Base-by-base conservation (phyloP, 2,113 vertebrate species). In the Poecilia latipinna region DNA sequence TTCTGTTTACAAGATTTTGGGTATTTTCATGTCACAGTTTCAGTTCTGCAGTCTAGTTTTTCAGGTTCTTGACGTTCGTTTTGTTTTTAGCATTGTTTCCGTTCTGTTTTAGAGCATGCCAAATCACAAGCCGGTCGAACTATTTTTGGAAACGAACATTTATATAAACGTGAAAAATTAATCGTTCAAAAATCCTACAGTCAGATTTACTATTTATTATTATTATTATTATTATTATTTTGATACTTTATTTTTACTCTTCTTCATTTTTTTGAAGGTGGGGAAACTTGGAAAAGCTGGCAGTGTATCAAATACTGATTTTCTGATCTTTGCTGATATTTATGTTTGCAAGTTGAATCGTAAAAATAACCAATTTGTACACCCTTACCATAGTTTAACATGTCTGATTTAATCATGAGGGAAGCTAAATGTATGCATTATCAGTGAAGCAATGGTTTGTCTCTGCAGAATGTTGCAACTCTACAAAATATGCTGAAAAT, bases 401-500 rank as follows among this genome's bases (percentile, higher is more conserved):
- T 48, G 15, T 54, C 48, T 54, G 4, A 54, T 54, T 54, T 19
- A 17, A 17, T 19, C 44, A 48, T 24, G 7, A 24, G 0, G 24
- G 15, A 8, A 19, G 19, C 8, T 63, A 63, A 32, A 32, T 22
- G 5, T 19, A 1, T 19, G 15, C 15, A 19, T 12, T 37, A 11
- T 65, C 1, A 12, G 33, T 3, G 4, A n/a, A 5, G 3, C 12
- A 22, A 10, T 12, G n/a, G 33, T 22, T 29, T 65, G 22, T 63
- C 2, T 80, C 62, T 63, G 0, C 63, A 90, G 92, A 91, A 86
- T 57, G 1, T 86, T 15, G 70, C 4, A 3, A 54, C 10, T 7
- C 65, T 90, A 3, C 85, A 90, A n/a, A 82, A 62, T 24, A 88
- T 91, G 82, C 31, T 91, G 4, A 86, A 70, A 48, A 89, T 61